Evolutionary conservation across 1,140 invertebrate species (phyloP), one percentile per base, ranked within the genome.

Genomic region (Heliconius nattereri): DNA sequence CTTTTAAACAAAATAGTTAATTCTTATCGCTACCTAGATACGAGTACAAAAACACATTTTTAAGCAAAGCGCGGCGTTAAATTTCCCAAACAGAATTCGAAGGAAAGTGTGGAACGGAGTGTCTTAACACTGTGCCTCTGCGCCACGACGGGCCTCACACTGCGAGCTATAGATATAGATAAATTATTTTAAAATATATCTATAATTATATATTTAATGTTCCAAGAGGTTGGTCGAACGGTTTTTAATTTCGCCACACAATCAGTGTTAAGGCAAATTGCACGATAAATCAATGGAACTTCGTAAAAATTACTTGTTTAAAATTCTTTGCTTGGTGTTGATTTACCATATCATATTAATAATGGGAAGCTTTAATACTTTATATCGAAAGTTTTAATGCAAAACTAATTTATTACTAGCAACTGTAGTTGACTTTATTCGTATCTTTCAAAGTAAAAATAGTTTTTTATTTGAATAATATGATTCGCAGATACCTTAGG

Each of bases 211-310:
- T 66, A 66, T 29, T 16, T 29, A 29, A 29, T 6, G 5, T 8
- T 5, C 3, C 23, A 76, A 20, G 75, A 66, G 49, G 70, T 70
- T 32, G 60, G 75, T 71, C 75, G 60, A 32, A 52, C 26, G 49
- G 23, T 72, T 72, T 78, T 86, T 84, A 85, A 83, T 83, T 83
- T 81, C 76, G 76, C 78, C 83, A 83, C 82, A 84, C 84, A 85
- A 86, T 86, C 86, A 85, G 85, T 84, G 84, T 87, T 85, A 80
- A 85, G 82, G 84, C 81, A 83, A 87, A 87, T 87, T 86, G 83
- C 85, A 71, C 83, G 76, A 85, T 87, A 85, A 85, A 87, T 87
- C 83, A 84, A 79, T 23, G 73, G 49, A 52, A 49, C 49, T 37
- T 29, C 40, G 66, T 72, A 52, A 57, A 84, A 85, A 85, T 87